phyloP scores from a whole-genome alignment of 1,140 invertebrate genomes.

The Babylonia areolata region DNA sequence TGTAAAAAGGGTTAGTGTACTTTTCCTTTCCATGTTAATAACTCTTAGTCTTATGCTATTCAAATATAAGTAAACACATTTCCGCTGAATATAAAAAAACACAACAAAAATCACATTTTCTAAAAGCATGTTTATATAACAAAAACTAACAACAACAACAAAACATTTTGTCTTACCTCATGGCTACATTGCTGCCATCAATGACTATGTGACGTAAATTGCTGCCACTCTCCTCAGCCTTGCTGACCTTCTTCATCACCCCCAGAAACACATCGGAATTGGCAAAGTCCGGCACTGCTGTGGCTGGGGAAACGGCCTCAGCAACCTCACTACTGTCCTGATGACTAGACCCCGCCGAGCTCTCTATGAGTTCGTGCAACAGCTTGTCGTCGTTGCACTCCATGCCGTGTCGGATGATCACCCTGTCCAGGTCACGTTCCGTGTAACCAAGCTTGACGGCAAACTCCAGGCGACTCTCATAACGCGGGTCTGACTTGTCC shows the following conservation, averaged over 20 bases:
- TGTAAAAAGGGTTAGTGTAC: too few relatives aligned
- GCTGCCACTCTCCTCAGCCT: constrained; percentile 28
- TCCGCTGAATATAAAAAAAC: too few relatives aligned
- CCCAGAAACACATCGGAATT: constrained; percentile 8
- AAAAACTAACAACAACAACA: neutral
- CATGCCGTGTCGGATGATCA: constrained; percentile 87
- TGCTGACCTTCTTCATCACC: constrained; percentile 25
- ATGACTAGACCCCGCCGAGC: constrained; percentile 15
- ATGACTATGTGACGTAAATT: constrained; percentile 73
- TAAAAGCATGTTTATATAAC: too few relatives aligned
- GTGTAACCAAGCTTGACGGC: constrained; percentile 94
- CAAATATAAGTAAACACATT: too few relatives aligned
- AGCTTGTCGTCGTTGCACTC: constrained; percentile 85
- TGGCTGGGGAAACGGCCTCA: neutral
- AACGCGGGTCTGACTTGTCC: constrained; percentile 5
- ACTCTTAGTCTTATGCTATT: too few relatives aligned
- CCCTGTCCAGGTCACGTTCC: constrained; percentile 88
- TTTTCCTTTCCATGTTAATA: too few relatives aligned
- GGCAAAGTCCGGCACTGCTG: neutral
- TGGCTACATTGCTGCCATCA: constrained; percentile 76
- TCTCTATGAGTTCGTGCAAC: constrained; percentile 82
- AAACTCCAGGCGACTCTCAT: constrained; percentile 7
- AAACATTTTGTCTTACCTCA: constrained; percentile 63
- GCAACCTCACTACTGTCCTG: neutral
- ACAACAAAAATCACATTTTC: too few relatives aligned